phyloP scores from a whole-genome alignment of 2,888 invertebrate species.

The Apeira syringaria region DNA sequence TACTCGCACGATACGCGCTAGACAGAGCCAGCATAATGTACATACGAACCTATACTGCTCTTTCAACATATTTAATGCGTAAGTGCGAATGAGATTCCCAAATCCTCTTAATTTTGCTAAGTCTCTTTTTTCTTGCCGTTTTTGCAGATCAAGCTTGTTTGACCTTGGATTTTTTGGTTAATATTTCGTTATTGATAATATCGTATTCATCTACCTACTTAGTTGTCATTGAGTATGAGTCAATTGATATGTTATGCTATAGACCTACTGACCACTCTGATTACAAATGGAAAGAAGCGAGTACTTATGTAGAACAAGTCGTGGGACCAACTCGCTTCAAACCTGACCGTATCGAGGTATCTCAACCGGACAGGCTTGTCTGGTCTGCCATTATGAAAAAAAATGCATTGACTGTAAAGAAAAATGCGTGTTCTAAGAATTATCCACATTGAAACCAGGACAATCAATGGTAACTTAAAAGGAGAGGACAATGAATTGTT shows the following conservation, averaged over 20 bases:
- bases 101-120: constrained; percentile 69
- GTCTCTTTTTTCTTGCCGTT: constrained; percentile 54
- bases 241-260: constrained; percentile 34
- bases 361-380: constrained; percentile 76
- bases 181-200: constrained; percentile 32
- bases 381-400: constrained; percentile 59
- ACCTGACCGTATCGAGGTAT: constrained; percentile 79
- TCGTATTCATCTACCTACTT: no score
- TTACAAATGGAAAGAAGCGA: constrained; percentile 53
- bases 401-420: constrained; percentile 49
- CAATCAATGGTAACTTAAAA: constrained; percentile 24
- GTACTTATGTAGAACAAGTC: constrained; percentile 72
- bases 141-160: constrained; percentile 39
- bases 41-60: constrained; percentile 64
- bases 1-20: constrained; percentile 31
- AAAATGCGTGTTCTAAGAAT: constrained; percentile 58
- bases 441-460: constrained; percentile 41
- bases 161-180: constrained; percentile 41
- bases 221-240: constrained; percentile 31
- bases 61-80: constrained; percentile 70
- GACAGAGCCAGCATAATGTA: constrained; percentile 56
- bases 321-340: constrained; percentile 69
- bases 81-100: constrained; percentile 80
- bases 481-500: constrained; percentile 14
- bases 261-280: constrained; percentile 48